Percentiles rank a stretch among this genome's conserved stretches.
Evolutionary conservation across 1,140 invertebrate genomes (phyloP).

Genomic region (Proctacanthus coquilletti): DNA sequence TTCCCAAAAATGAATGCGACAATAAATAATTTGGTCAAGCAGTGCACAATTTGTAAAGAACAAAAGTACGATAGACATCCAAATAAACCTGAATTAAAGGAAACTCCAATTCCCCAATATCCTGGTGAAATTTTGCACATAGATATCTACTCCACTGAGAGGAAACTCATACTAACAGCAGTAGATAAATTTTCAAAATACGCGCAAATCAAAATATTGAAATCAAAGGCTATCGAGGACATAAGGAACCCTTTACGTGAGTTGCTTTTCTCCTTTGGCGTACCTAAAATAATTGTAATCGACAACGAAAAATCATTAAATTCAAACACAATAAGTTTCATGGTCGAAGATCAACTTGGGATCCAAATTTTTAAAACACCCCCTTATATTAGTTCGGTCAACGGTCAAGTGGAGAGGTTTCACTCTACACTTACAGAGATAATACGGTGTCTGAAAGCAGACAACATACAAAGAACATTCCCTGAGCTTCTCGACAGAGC

Average conservation of each 20-base stretch:
- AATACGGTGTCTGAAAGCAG: not conserved
- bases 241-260: constrained; percentile 4
- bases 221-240: constrained; percentile 9
- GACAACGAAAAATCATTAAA: constrained; percentile 9
- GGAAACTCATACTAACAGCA: constrained; percentile 5
- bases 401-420: constrained; percentile 8
- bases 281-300: constrained; percentile 6
- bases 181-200: constrained; percentile 11
- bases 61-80: constrained; percentile 4
- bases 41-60: constrained; percentile 6
- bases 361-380: constrained; percentile 7
- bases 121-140: constrained; percentile 5
- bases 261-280: constrained; percentile 8
- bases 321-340: constrained; percentile 7
- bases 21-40: constrained; percentile 6
- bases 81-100: constrained; percentile 5
- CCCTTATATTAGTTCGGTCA: constrained; percentile 5
- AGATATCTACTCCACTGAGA: constrained; percentile 4
- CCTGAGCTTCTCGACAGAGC: constrained; percentile 3
- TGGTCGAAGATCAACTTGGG: constrained; percentile 8
- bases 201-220: constrained; percentile 6
- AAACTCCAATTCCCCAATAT: constrained; percentile 7
- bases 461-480: not conserved
- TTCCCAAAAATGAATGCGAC: constrained; percentile 5
- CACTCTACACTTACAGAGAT: constrained; percentile 9